Conservation (phyloP, 2,888 invertebrate species). For the Drosophila monieri region DNA sequence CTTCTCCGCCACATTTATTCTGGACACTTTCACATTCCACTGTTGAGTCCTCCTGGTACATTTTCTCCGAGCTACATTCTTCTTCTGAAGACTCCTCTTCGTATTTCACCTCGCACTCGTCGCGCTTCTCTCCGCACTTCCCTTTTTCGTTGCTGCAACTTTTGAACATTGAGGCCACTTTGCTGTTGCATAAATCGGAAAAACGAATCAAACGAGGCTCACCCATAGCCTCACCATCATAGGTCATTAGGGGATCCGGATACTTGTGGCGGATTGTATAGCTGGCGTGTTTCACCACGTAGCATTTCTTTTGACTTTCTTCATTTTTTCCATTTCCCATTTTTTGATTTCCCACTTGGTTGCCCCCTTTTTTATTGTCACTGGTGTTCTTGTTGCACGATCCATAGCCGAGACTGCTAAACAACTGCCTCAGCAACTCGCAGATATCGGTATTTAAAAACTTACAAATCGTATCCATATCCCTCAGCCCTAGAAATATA, state of each 20-base stretch:
- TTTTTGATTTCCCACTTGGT: neutral
- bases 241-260: slow-evolving; percentile 55
- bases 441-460: slow-evolving; percentile 35
- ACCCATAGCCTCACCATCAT: slow-evolving; percentile 53
- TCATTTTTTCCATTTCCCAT: too few relatives aligned
- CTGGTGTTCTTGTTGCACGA: too few relatives aligned
- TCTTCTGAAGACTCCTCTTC: neutral
- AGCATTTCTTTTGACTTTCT: neutral
- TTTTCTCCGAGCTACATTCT: too few relatives aligned
- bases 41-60: too few relatives aligned
- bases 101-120: neutral
- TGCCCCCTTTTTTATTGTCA: neutral
- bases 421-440: slow-evolving; percentile 1
- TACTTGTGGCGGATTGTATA: slow-evolving; percentile 50
- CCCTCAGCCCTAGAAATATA: slow-evolving; percentile 7
- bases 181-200: slow-evolving; percentile 36
- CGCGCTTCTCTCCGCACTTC: neutral
- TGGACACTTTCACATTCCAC: neutral
- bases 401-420: neutral
- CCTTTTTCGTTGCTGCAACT: neutral
- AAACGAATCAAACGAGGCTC: slow-evolving; percentile 55
- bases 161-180: neutral
- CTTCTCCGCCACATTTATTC: neutral
- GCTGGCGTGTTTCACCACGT: slow-evolving; percentile 26
- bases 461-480: slow-evolving; percentile 41